Conservation (phyloP, 2,888 invertebrate species). For the Autographa gamma region DNA sequence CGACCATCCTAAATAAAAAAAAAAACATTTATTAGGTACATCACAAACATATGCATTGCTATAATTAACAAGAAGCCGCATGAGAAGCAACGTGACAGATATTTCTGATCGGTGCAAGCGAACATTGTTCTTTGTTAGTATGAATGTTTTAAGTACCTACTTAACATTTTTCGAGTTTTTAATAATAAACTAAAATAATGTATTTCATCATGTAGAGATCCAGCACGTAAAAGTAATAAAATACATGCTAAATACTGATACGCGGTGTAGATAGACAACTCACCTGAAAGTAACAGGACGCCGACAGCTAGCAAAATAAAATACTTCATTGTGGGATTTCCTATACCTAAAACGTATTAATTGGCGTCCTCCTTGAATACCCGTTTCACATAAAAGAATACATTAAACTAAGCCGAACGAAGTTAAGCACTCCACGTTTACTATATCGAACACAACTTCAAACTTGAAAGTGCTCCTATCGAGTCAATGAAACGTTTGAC, state of each 20-base stretch:
- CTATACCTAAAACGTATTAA: constrained; percentile 16
- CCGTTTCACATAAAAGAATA: constrained; percentile 21
- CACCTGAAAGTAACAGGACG: constrained; percentile 82
- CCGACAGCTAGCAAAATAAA: constrained; percentile 75
- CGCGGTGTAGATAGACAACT: constrained; percentile 66
- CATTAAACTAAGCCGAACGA: constrained; percentile 29
- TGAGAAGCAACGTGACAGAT: constrained; percentile 17
- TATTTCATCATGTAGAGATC: constrained; percentile 22
- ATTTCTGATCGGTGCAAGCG: constrained; percentile 34
- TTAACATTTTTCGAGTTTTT: not conserved
- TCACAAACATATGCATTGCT: not conserved
- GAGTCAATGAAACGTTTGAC: constrained; percentile 26
- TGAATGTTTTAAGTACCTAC: not conserved
- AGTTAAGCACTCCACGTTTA: constrained; percentile 19
- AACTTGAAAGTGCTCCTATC: constrained; percentile 9
- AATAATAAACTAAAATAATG: not conserved
- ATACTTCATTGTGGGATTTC: constrained; percentile 76
- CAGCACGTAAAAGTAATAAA: not conserved
- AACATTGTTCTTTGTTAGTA: constrained; percentile 34
- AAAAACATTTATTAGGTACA: not conserved
- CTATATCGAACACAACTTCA: not conserved
- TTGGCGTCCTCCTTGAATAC: constrained; percentile 17
- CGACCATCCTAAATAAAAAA: constrained; percentile 78
- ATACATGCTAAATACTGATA: constrained; percentile 12
- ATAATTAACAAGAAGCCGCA: not conserved